Conservation (phyloP, 2,113 vertebrate genomes). For the Ia io region DNA sequence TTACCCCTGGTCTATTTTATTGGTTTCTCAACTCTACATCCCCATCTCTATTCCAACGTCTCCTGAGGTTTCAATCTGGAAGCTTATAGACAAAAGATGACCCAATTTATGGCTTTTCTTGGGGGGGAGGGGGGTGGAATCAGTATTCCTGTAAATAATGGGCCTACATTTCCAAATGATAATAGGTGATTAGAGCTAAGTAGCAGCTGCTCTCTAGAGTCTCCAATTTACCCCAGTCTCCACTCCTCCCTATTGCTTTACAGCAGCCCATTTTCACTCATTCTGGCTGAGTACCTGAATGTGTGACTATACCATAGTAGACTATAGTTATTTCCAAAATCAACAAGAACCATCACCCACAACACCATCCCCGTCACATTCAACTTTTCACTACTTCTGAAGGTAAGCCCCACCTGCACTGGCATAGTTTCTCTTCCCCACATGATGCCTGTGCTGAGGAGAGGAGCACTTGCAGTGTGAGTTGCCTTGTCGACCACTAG, state of each 20-base stretch:
- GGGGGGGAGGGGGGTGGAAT: neutral
- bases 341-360: neutral
- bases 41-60: neutral
- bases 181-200: neutral
- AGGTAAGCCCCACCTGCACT: neutral
- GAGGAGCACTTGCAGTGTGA: neutral
- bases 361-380: neutral
- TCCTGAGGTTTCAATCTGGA: neutral
- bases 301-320: neutral
- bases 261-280: neutral
- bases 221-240: neutral
- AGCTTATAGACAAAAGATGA: neutral
- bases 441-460: neutral
- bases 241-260: neutral
- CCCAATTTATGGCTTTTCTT: neutral
- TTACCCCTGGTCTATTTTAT: neutral
- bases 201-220: neutral
- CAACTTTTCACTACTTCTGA: neutral
- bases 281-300: neutral
- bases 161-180: neutral
- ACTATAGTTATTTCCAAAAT: neutral
- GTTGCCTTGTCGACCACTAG: no score
- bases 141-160: neutral
- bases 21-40: neutral
- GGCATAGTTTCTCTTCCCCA: neutral